Evolutionary conservation across 2,113 vertebrate genomes (phyloP), one percentile per base, ranked within the genome.

Genomic region (Candoia aspera): DNA sequence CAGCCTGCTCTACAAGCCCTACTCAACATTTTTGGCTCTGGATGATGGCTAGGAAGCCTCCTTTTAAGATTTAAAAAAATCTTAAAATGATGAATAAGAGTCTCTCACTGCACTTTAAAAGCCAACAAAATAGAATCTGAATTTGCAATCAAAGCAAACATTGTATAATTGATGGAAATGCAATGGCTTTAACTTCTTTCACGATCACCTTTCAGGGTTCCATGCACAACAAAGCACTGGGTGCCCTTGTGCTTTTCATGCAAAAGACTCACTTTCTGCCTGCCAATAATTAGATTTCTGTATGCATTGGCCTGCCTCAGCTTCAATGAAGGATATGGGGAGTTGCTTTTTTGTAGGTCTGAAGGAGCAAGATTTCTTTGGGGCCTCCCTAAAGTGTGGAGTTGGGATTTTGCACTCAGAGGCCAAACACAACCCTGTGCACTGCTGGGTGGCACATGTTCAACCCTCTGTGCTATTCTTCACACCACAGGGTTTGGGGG

Each of bases 211-310:
- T 91, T 86, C 94, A 89, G 93, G 93, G 94, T 92, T 90, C 94
- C 3, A 0, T 3, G 93, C 91, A 54, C 92, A 92, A 91, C 93
- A 94, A 94, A 94, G 93, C 89, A 17, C 29, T 0, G 0, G 60
- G 1, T 73, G 85, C 79, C 86, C 73, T 73, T 0, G 26, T 49
- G 0, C 92, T 95, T 92, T 64, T 17, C 91, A 91, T 86, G 92
- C 93, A 53, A 94, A 95, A 94, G 89, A 92, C 87, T 33, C 33
- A 10, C 90, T 90, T 93, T 9, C 58, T 83, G 92, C 91, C 86
- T 62, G 88, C 86, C 91, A 21, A 33, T 95, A 93, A 94, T 95
- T 92, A 95, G 73, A 91, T 93, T 95, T 92, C 94, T 95, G 68
- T 92, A 95, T 92, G 95, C 94, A 95, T 94, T 93, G 91, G 92